Percentiles rank a stretch among this genome's conserved stretches.
phyloP scores from a whole-genome alignment of 2,797 vertebrate genomes.

The Buphagus erythrorhynchus region DNA sequence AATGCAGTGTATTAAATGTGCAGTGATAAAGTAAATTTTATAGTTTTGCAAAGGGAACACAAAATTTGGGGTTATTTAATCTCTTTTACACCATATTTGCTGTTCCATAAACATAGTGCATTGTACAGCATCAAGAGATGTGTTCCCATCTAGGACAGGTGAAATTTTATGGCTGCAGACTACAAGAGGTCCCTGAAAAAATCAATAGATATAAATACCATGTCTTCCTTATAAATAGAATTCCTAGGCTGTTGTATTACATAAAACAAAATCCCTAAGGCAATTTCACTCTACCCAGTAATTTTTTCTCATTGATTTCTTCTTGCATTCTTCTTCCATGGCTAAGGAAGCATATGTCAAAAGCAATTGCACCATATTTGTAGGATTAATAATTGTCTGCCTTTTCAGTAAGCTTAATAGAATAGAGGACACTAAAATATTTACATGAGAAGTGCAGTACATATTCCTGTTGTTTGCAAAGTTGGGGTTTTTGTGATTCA shows the following conservation, averaged over 20 bases:
- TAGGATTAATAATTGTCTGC: constrained; percentile 34
- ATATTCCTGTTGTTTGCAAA: neutral
- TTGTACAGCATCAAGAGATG: neutral
- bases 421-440: neutral
- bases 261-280: constrained; percentile 26
- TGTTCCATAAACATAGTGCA: neutral
- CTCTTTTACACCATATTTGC: neutral
- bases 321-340: constrained; percentile 28
- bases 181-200: constrained; percentile 8
- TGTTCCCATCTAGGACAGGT: neutral
- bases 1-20: neutral
- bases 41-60: neutral
- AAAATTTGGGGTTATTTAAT: neutral
- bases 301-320: constrained; percentile 46
- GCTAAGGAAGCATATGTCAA: constrained; percentile 33
- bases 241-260: constrained; percentile 1
- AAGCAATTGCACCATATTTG: constrained; percentile 30
- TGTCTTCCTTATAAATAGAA: constrained; percentile 28
- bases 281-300: constrained; percentile 4
- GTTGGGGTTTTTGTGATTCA: neutral
- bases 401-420: constrained; percentile 38
- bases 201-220: constrained; percentile 1
- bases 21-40: neutral
- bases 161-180: neutral
- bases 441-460: neutral